Conservation (phyloP, 2,113 vertebrate genomes). For the Festucalex cinctus region DNA sequence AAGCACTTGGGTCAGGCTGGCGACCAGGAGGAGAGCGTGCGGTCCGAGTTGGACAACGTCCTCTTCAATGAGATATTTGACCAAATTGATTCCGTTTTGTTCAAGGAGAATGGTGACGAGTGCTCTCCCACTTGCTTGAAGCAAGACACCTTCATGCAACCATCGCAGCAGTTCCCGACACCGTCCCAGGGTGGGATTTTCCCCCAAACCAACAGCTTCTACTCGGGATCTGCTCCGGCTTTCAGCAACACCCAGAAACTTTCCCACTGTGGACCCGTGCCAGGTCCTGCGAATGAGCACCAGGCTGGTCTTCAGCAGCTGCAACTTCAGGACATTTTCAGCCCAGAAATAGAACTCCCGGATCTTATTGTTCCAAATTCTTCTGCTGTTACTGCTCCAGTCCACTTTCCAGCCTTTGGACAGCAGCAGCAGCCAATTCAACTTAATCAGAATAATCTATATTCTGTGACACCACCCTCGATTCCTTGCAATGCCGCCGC, state of each 20-base stretch:
- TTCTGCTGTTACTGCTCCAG: not conserved
- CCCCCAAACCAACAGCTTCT: slow-evolving; percentile 23
- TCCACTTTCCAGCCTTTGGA: slow-evolving; percentile 13
- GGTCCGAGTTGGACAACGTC: slow-evolving; percentile 43
- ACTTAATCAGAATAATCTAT: slow-evolving; percentile 17
- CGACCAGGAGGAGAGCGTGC: not conserved
- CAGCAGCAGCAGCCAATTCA: slow-evolving; percentile 11
- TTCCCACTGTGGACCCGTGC: slow-evolving; percentile 2
- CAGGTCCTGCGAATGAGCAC: not conserved
- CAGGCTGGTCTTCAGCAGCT: slow-evolving; percentile 42
- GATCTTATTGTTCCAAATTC: slow-evolving; percentile 28
- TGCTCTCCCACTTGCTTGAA: slow-evolving; percentile 25
- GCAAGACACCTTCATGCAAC: not conserved
- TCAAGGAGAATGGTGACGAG: slow-evolving; percentile 43
- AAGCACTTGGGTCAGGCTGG: slow-evolving; percentile 44
- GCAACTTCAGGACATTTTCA: slow-evolving; percentile 61
- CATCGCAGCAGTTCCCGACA: slow-evolving; percentile 9
- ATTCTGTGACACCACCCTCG: slow-evolving; percentile 11
- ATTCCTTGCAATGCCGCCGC: slow-evolving; percentile 34
- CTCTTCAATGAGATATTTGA: slow-evolving; percentile 46
- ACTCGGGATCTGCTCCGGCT: not conserved
- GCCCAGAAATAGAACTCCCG: slow-evolving; percentile 43
- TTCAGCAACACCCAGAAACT: slow-evolving; percentile 25
- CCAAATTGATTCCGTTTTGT: slow-evolving; percentile 55
- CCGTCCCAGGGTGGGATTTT: not conserved